These are phyloP conservation scores for Acrocephalus arundinaceus DNA, from an alignment of 2,113 vertebrate genomes.

Conservation along the genomic window DNA sequence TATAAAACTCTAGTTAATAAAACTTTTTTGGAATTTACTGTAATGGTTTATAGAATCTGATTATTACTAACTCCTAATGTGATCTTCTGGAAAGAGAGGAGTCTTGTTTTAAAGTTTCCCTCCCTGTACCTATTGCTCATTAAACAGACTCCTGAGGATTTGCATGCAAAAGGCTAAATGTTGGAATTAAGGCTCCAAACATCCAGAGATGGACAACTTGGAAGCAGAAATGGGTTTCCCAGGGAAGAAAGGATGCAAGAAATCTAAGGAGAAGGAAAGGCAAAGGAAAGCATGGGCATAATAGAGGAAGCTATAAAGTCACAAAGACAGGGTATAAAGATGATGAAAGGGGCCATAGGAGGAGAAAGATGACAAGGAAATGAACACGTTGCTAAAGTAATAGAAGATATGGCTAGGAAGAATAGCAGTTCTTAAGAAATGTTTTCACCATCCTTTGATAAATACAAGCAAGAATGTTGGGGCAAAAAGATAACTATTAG, in stretches of 20 bases:
- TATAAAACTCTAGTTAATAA: neutral
- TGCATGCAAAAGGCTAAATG: neutral
- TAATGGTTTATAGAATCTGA: neutral
- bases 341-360: neutral
- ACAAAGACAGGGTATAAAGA: neutral
- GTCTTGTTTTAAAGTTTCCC: neutral
- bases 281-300: neutral
- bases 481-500: neutral
- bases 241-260: neutral
- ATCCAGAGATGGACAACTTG: neutral
- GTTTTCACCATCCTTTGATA: neutral
- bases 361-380: neutral
- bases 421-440: neutral
- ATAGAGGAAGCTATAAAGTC: neutral
- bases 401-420: neutral
- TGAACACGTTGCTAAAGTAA: neutral
- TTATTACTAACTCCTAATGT: neutral
- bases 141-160: neutral
- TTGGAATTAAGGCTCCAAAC: neutral
- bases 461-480: neutral
- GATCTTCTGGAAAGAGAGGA: neutral
- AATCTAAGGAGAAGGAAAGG: neutral
- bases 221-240: neutral
- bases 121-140: neutral
- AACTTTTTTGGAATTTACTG: neutral